These are phyloP conservation scores for Agrochola lychnidis DNA, from an alignment of 2,888 invertebrate genomes.

Conservation along the genomic window DNA sequence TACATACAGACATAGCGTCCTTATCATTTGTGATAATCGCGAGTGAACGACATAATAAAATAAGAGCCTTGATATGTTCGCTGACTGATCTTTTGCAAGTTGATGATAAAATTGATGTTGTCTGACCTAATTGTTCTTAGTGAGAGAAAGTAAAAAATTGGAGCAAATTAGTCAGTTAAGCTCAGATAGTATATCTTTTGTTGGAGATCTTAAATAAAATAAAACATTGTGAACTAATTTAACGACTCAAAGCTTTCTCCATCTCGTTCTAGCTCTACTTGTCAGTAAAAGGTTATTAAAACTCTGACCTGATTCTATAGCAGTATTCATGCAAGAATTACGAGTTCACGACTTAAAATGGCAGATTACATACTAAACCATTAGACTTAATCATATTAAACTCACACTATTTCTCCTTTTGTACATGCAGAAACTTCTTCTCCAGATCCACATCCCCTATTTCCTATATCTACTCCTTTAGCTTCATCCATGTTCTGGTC, in stretches of 20 bases:
- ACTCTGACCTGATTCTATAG: too few relatives aligned
- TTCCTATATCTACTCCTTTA: background rate
- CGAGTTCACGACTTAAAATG: background rate
- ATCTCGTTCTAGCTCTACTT: too few relatives aligned
- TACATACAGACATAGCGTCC: background rate
- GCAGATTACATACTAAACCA: background rate
- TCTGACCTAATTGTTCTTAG: background rate
- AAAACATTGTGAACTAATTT: too few relatives aligned
- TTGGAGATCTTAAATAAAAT: too few relatives aligned
- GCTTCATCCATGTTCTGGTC: background rate
- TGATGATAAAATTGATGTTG: background rate
- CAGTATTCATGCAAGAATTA: too few relatives aligned
- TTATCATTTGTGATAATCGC: constrained; percentile 11
- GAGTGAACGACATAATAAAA: background rate
- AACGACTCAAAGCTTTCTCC: too few relatives aligned
- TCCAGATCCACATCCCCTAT: background rate
- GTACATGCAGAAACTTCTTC: background rate
- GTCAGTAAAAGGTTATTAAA: too few relatives aligned
- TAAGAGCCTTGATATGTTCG: background rate
- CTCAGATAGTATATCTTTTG: background rate
- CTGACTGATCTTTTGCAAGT: background rate
- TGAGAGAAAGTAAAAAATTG: background rate
- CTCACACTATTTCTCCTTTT: background rate
- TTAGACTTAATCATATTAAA: background rate
- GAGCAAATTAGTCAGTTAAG: too few relatives aligned